Percentiles rank a stretch among this genome's conserved stretches.
Conservation (phyloP, 2,888 invertebrate genomes). For the Brachyopa scutellaris region DNA sequence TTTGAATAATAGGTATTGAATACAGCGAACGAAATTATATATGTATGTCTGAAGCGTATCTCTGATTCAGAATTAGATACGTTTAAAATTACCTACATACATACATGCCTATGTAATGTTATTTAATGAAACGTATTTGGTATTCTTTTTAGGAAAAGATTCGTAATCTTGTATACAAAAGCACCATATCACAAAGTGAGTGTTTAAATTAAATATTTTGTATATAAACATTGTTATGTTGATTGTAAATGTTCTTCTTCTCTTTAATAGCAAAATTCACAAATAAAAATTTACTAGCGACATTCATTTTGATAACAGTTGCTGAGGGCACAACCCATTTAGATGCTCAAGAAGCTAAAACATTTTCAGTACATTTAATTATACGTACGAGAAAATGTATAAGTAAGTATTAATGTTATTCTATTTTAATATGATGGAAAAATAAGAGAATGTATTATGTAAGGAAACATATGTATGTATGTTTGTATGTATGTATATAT, state of each 20-base stretch:
- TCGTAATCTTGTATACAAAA: constrained; percentile 74
- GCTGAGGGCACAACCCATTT: constrained; percentile 68
- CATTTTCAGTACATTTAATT: constrained; percentile 78
- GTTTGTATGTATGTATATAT: background rate
- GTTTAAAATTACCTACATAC: no score
- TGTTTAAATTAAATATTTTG: background rate
- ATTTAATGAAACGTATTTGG: background rate
- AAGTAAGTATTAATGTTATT: constrained; percentile 73
- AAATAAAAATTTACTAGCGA: constrained; percentile 77
- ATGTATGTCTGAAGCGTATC: no score
- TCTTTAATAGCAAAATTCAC: constrained; percentile 77
- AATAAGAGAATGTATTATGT: background rate
- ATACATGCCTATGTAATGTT: no score
- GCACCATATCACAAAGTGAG: constrained; percentile 79
- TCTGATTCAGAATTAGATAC: no score
- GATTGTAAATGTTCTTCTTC: background rate
- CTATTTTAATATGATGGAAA: no score
- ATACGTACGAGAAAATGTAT: constrained; percentile 79
- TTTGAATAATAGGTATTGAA: no score
- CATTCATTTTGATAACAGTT: constrained; percentile 79
- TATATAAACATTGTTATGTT: background rate
- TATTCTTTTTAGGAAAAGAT: constrained; percentile 73
- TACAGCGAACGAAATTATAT: no score
- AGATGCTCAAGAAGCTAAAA: constrained; percentile 64
- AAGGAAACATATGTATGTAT: background rate